Evolutionary conservation across 2,797 vertebrate genomes (phyloP), one percentile per base, ranked within the genome.

Genomic region (Myotis daubentonii): DNA sequence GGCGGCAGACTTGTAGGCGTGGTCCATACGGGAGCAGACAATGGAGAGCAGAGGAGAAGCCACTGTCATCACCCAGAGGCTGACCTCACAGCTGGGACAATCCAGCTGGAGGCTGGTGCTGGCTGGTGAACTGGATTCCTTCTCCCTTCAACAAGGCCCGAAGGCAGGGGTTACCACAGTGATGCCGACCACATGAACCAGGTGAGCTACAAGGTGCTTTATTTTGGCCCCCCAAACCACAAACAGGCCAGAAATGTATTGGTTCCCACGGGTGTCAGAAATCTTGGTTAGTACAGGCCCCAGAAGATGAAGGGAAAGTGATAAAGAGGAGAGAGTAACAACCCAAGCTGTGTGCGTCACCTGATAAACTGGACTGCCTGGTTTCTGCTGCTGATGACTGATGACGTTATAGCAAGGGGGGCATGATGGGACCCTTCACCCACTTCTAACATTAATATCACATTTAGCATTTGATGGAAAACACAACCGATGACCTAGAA

Each of bases 341-440:
- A 71, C 23, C 44, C 25, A 38, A n/a, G 44, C 74, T 22, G 6
- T 70, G 47, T 71, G 81, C 15, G 28, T 98, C 97, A 99, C 99
- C 99, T 99, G 96, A 99, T 98, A 97, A 99, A 99, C 17, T 95
- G 98, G 47, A 99, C 36, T 82, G 99, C 98, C 83, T 98, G 98
- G 94, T 99, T 98, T 60, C 99, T 98, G 92, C 98, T 97, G 5
- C 79, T 66, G 85, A 98, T 94, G 74, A 98, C 95, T 0, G 98
- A 89, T n/a, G 99, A 98, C 0, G 95, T 98, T 70, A 98, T 96
- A 0, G 96, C 12, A 0, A 99, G 98, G 1, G 98, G 97, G 1
- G 97, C 13, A 0, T 74, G 87, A 53, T 96, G 98, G 72, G 98
- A 96, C 0, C 97, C 80, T 16, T 85, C 94, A 0, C 95, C 97